These are phyloP conservation scores for Pristiophorus japonicus DNA, from an alignment of 2,113 vertebrate genomes.

Conservation along the genomic window DNA sequence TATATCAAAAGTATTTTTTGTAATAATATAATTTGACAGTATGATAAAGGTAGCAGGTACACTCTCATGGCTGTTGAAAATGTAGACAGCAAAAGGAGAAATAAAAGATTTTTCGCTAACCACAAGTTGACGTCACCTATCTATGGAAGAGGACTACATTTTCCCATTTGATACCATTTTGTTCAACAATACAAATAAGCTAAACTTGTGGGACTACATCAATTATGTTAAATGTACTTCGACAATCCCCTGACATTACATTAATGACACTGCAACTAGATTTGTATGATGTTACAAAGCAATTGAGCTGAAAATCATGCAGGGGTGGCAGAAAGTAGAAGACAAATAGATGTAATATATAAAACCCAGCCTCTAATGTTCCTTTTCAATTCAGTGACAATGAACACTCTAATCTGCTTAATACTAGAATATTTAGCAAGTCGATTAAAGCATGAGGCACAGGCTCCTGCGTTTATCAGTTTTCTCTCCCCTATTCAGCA, in stretches of 20 bases:
- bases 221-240: slow-evolving; percentile 34
- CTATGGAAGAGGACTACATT: not conserved
- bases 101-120: slow-evolving; percentile 11
- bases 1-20: not conserved
- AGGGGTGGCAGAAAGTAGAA: not conserved
- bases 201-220: slow-evolving; percentile 19
- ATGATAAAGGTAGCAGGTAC: not conserved
- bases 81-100: not conserved
- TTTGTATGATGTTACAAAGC: slow-evolving; percentile 34
- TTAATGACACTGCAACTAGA: slow-evolving; percentile 22
- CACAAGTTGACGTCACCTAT: slow-evolving; percentile 10
- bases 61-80: slow-evolving; percentile 9
- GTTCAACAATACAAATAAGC: slow-evolving; percentile 21
- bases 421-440: not conserved
- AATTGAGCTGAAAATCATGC: slow-evolving; percentile 1
- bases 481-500: not conserved
- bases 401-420: not conserved
- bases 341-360: slow-evolving; percentile 25
- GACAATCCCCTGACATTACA: slow-evolving; percentile 20
- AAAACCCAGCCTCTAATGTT: slow-evolving; percentile 13
- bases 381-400: not conserved
- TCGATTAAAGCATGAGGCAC: not conserved
- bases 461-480: not conserved
- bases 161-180: slow-evolving; percentile 24
- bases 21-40: slow-evolving; percentile 26